Percentiles rank a stretch among this genome's conserved stretches.
These are phyloP conservation scores for Corythornis cristatus DNA, from an alignment of 2,113 vertebrate species.

Conservation along the genomic window DNA sequence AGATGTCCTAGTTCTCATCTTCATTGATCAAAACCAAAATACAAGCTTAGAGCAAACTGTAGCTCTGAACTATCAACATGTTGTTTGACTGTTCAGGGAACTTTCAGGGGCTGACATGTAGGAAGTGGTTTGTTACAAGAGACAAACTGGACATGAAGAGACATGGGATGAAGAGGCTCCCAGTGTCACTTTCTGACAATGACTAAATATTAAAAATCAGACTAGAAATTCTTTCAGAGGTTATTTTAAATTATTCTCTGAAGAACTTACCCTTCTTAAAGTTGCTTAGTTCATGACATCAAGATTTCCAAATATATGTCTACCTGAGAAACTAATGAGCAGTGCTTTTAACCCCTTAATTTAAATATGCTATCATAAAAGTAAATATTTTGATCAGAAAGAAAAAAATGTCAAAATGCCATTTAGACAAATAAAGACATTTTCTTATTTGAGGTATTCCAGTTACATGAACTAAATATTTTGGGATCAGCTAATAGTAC, in stretches of 20 bases:
- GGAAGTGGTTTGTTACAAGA: not conserved
- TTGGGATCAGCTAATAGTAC: not conserved
- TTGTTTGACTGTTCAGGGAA: not conserved
- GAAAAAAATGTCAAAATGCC: not conserved
- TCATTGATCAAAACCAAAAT: not conserved
- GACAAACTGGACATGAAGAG: not conserved
- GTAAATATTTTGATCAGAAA: not conserved
- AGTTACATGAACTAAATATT: not conserved
- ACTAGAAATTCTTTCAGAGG: not conserved
- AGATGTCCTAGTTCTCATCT: not conserved
- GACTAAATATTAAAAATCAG: not conserved
- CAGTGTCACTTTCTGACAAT: not conserved
- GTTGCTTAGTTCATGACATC: not conserved
- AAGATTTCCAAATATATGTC: not conserved
- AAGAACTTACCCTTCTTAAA: not conserved
- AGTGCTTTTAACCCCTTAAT: not conserved
- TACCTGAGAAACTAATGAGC: not conserved
- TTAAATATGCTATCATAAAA: not conserved
- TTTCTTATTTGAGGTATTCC: not conserved
- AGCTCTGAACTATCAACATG: not conserved
- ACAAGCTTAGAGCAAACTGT: not conserved
- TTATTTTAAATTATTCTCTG: not conserved
- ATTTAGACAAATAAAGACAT: not conserved
- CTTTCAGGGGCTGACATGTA: not conserved
- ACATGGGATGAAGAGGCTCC: not conserved